Base-by-base conservation (phyloP, 2,888 invertebrate genomes). In the Platycnemis pennipes region DNA sequence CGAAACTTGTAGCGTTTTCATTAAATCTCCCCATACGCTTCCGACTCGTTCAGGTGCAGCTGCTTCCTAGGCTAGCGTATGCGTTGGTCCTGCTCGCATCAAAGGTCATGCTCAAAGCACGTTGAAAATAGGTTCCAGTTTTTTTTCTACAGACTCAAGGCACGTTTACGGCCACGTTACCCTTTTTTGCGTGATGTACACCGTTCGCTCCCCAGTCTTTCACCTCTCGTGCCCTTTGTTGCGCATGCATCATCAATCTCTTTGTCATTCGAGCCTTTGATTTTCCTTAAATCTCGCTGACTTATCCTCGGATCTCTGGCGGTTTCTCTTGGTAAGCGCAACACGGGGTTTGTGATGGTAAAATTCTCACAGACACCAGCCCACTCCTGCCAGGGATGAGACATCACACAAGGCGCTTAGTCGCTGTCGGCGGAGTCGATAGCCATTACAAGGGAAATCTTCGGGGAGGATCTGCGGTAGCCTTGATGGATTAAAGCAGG, bases 401-500 rank as follows among this genome's bases (percentile, higher is more conserved):
- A 63, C 77, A 13, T 37, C 37, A 8, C 37, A 37, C 37, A 77
- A 77, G 77, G 77, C 37, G 77, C 77, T 77, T 77, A 77, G 77
- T 13, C 77, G 13, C 4, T 77, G 77, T 77, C 77, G 16, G 31
- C 13, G 37, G 31, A 77, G 77, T 77, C 77, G 77, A 77, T 77
- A 77, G 37, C 77, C 77, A 37, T 77, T 77, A 5, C 77, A 26
- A 11, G 31, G 77, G 13, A 77, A 77, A 77, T 77, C 77, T 77
- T 26, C 53, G 63, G 49, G 3, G 49, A 49, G 19, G 63, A 63
- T 77, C 77, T 37, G 37, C 31, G 8, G 31, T 5, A 77, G 31
- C 77, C 26, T 31, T 77, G 77, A 77, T 77, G 77, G 77, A 77
- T 77, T 77, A 77, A 77, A 77, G 77, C 77, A 8, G 77, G 77